Percentiles rank a stretch among this genome's conserved stretches.
Conservation (phyloP, 2,797 vertebrate genomes). For the Gallinago stenura region DNA sequence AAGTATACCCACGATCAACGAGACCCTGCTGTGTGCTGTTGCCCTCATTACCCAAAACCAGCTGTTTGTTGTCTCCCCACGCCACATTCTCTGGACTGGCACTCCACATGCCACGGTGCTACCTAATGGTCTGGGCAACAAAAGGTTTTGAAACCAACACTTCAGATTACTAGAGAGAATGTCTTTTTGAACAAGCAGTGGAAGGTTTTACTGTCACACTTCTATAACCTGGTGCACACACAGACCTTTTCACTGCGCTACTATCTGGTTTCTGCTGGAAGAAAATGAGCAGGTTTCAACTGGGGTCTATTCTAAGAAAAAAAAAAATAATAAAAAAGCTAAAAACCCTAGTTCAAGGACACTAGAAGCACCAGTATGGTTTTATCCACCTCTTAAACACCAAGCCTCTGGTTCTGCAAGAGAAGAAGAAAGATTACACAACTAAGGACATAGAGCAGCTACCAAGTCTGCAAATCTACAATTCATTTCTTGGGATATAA, state of each 20-base stretch:
- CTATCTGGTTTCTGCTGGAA: neutral
- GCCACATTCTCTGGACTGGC: neutral
- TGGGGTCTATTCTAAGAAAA: neutral
- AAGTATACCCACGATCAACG: rapidly evolving
- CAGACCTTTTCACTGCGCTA: neutral
- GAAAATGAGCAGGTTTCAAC: neutral
- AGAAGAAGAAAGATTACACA: neutral
- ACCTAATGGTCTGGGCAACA: rapidly evolving
- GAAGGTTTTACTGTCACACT: neutral
- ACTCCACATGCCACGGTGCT: rapidly evolving
- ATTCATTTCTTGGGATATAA: neutral
- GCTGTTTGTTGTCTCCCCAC: rapidly evolving
- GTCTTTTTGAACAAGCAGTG: neutral
- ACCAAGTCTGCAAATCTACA: neutral
- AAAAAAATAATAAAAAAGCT: neutral
- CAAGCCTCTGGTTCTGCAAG: neutral
- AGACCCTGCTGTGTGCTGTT: no score
- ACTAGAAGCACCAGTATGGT: neutral
- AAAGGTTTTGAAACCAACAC: neutral
- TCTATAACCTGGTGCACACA: neutral
- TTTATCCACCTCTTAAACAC: neutral
- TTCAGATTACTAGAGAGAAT: rapidly evolving
- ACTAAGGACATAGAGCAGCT: neutral
- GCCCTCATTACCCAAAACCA: neutral
- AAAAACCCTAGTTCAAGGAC: neutral